Percentiles rank a stretch among this genome's conserved stretches.
Conservation (phyloP, 2,888 invertebrate genomes). For the Drepanosiphum platanoidis region DNA sequence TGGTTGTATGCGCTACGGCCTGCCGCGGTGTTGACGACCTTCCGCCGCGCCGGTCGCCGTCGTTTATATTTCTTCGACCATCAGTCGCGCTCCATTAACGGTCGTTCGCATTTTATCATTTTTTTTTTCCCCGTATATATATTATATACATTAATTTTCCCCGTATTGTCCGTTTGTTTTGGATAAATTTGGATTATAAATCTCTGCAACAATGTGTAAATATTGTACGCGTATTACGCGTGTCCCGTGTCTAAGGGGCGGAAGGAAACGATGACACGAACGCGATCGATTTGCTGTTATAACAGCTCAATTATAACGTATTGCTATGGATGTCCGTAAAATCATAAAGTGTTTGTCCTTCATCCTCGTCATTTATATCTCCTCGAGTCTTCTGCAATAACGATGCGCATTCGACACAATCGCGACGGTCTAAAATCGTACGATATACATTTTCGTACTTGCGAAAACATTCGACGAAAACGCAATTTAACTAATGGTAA, state of each 20-base stretch:
- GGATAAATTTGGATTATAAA: conserved; percentile 2
- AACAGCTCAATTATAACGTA: not conserved
- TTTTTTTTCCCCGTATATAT: too few relatives aligned
- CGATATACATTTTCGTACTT: too few relatives aligned
- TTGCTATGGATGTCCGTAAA: too few relatives aligned
- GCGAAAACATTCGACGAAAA: too few relatives aligned
- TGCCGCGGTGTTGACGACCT: too few relatives aligned
- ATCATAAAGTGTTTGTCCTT: too few relatives aligned
- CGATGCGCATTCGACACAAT: too few relatives aligned
- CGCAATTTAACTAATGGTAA: too few relatives aligned
- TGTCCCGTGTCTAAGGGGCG: not conserved
- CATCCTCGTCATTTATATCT: too few relatives aligned
- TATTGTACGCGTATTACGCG: too few relatives aligned
- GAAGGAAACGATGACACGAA: conserved; percentile 9
- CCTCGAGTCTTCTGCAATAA: too few relatives aligned
- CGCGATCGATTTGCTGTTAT: not conserved
- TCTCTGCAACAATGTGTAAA: not conserved
- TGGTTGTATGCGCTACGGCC: not conserved
- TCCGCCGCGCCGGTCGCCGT: conserved; percentile 11
- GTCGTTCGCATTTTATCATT: conserved; percentile 35
- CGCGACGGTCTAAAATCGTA: too few relatives aligned
- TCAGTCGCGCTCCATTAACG: conserved; percentile 50
- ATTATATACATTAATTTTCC: not conserved
- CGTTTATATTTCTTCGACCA: not conserved
- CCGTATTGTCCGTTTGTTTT: conserved; percentile 32